These are phyloP conservation scores for Protobothrops mucrosquamatus DNA, from an alignment of 2,113 vertebrate species.

Conservation along the genomic window DNA sequence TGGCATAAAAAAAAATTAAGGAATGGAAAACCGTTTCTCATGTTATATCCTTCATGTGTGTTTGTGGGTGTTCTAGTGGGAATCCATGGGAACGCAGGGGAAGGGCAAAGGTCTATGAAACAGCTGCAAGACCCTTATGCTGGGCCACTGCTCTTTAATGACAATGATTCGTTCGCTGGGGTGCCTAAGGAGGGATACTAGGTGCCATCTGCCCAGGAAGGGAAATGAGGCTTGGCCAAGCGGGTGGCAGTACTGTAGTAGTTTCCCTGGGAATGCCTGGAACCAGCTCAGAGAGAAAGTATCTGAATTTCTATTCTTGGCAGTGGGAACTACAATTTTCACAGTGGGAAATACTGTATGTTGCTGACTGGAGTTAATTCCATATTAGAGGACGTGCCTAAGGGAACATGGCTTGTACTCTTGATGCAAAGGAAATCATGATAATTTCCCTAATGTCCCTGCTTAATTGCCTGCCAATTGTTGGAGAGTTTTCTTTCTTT, in stretches of 20 bases:
- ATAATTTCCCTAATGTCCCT: background rate
- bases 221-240: background rate
- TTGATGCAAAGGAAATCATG: background rate
- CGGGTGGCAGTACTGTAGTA: background rate
- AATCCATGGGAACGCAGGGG: slow-evolving; percentile 4
- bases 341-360: background rate
- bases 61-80: slow-evolving; percentile 3
- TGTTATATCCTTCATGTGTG: background rate
- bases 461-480: background rate
- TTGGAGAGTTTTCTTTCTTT: background rate
- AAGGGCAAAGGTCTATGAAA: slow-evolving; percentile 1
- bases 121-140: slow-evolving; percentile 11
- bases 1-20: background rate
- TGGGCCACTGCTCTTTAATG: background rate
- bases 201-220: slow-evolving; percentile 2
- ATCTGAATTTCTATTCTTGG: background rate
- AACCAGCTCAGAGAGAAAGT: background rate
- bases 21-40: background rate
- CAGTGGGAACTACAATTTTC: background rate
- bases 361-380: background rate
- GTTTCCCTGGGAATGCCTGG: background rate
- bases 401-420: background rate
- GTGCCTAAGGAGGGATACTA: background rate
- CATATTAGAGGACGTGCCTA: background rate
- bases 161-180: background rate